Percentiles rank a stretch among this genome's conserved stretches.
These are phyloP conservation scores for Proterorhinus semilunaris DNA, from an alignment of 2,113 vertebrate species.

Conservation along the genomic window DNA sequence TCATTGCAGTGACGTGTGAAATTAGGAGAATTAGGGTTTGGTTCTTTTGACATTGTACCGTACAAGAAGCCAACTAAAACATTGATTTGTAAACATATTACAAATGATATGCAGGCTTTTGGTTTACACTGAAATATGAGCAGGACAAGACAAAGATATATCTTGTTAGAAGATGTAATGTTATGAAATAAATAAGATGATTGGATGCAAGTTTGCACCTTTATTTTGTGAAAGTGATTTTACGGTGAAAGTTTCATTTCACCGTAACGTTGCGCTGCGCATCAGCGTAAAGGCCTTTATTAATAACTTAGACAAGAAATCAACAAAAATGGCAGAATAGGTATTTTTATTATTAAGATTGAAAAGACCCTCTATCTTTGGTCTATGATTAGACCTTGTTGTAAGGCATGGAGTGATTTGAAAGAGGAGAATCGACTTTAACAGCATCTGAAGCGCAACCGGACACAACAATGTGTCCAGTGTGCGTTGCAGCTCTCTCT, in stretches of 20 bases:
- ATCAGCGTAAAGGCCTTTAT: not conserved
- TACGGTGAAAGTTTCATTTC: not conserved
- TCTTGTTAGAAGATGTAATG: no score
- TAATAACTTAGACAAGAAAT: no score
- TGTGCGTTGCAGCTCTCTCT: conserved; percentile 68
- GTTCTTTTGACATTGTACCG: not conserved
- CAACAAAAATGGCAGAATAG: not conserved
- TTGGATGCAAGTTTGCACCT: not conserved
- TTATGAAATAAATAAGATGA: no score
- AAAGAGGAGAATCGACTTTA: conserved; percentile 42
- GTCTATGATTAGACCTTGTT: conserved; percentile 1
- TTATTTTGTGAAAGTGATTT: not conserved
- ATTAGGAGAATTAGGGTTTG: not conserved
- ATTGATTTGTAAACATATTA: no score
- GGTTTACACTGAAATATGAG: no score
- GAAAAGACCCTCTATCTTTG: not conserved
- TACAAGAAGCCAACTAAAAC: not conserved
- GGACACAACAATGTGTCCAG: conserved; percentile 75
- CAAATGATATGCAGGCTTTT: not conserved
- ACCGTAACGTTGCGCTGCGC: not conserved
- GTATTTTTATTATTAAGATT: not conserved
- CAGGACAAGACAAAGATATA: no score
- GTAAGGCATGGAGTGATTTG: conserved; percentile 38
- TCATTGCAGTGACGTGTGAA: not conserved
- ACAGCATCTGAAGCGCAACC: conserved; percentile 41